Base-by-base conservation (phyloP, 2,113 vertebrate species). In the Caretta caretta region DNA sequence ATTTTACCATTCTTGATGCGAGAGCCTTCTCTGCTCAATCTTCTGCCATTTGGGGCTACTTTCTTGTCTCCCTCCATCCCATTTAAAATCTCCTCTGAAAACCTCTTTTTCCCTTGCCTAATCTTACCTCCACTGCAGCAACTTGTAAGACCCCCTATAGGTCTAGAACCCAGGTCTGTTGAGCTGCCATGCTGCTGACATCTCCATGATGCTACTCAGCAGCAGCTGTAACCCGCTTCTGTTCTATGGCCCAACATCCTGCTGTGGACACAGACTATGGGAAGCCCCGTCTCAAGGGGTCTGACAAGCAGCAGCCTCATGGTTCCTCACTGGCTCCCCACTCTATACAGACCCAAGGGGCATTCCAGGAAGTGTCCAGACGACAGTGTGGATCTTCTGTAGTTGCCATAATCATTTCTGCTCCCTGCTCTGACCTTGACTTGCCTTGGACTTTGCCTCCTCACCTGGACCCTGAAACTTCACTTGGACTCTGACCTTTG, bases 141-240 rank as follows among this genome's bases (percentile, higher is more conserved):
- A 0, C 57, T 65, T 42, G n/a, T 19, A 38, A 69, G 35, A 69
- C 7, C 65, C n/a, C n/a, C 7, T 5, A 5, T 8, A 20, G 2
- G 9, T 72, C 17, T 38, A 72, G n/a, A 72, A 10, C 19, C 17
- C 35, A 38, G 17, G 17, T 38, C 65, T n/a, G 65, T 38, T 22
- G 35, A 72, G 19, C 65, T n/a, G 65, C 9, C 35, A 11, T 10
- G 19, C n/a, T 72, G n/a, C 65, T 38, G 4, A 5, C n/a, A 38
- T 10, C 65, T 38, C 8, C 17, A 17, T 5, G 19, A 72, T 72
- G n/a, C 35, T 8, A n/a, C 4, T 35, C 62, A n/a, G 62, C 62
- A 69, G 35, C 62, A n/a, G 31, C 65, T 72, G 17, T 72, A 38
- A 22, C 17, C 16, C 20, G 19, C 9, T 72, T 72, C 8, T 22